phyloP scores from a whole-genome alignment of 2,888 invertebrate genomes.

The Platycheirus albimanus region DNA sequence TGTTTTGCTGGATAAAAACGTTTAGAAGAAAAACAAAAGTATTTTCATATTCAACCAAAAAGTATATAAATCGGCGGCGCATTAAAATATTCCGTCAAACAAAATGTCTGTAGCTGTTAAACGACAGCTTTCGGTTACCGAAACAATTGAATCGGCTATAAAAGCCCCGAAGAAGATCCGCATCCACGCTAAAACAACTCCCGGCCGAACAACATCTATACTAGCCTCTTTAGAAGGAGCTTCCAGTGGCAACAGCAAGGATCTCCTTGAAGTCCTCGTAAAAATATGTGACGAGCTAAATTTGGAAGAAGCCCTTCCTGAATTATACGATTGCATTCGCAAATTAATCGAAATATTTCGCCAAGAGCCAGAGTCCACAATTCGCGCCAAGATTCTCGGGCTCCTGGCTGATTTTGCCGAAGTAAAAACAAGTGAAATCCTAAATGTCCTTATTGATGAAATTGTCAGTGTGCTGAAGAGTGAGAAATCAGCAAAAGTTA shows the following conservation, averaged over 20 bases:
- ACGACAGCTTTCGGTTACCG: slow-evolving; percentile 74
- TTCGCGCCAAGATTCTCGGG: slow-evolving; percentile 80
- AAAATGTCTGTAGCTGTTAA: slow-evolving; percentile 71
- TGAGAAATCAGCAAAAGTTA: slow-evolving; percentile 81
- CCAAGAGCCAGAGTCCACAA: slow-evolving; percentile 79
- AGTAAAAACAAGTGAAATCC: slow-evolving; percentile 77
- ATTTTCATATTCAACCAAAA: background rate
- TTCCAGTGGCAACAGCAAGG: slow-evolving; percentile 75
- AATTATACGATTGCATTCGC: slow-evolving; percentile 78
- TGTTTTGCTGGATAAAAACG: background rate
- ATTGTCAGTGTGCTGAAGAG: slow-evolving; percentile 80
- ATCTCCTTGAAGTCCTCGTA: slow-evolving; percentile 79
- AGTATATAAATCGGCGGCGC: background rate
- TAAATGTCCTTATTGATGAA: slow-evolving; percentile 80
- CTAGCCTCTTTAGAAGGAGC: slow-evolving; percentile 36
- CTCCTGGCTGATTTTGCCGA: slow-evolving; percentile 79
- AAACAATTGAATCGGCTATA: slow-evolving; percentile 73
- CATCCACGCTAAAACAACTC: slow-evolving; percentile 76
- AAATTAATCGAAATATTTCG: slow-evolving; percentile 80
- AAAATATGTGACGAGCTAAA: slow-evolving; percentile 80
- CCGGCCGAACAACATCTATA: slow-evolving; percentile 50
- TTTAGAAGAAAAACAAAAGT: background rate
- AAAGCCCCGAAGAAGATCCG: slow-evolving; percentile 78
- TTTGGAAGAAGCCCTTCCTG: slow-evolving; percentile 77
- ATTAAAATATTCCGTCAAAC: background rate